phyloP scores from a whole-genome alignment of 1,140 invertebrate genomes.

The Asobara japonica region DNA sequence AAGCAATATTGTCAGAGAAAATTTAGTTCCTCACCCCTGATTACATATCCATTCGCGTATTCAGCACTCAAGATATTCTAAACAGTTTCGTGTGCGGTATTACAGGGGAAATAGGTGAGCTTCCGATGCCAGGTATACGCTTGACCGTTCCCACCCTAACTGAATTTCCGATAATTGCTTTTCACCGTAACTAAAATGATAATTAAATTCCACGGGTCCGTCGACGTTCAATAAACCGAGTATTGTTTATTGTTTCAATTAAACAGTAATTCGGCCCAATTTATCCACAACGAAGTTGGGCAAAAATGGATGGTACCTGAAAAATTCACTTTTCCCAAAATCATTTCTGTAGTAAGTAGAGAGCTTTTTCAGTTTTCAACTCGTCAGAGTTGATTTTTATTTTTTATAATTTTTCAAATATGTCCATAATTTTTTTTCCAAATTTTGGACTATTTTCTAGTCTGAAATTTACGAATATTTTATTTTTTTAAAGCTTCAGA shows the following conservation, averaged over 20 bases:
- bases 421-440: too few relatives aligned
- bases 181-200: conserved; percentile 60
- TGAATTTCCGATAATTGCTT: conserved; percentile 65
- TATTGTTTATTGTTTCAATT: background rate
- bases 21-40: background rate
- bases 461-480: too few relatives aligned
- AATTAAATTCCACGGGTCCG: conserved; percentile 57
- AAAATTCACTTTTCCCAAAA: too few relatives aligned
- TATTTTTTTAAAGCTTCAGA: too few relatives aligned
- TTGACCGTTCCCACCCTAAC: conserved; percentile 50
- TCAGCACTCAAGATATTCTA: conserved; percentile 25
- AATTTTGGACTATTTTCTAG: too few relatives aligned
- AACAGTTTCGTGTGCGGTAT: too few relatives aligned
- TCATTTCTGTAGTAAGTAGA: too few relatives aligned
- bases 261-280: background rate
- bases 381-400: too few relatives aligned
- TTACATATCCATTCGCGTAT: background rate
- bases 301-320: too few relatives aligned
- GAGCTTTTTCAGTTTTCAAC: too few relatives aligned
- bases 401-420: too few relatives aligned
- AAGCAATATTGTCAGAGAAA: too few relatives aligned
- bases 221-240: background rate
- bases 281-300: background rate
- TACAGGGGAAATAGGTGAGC: background rate
- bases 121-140: background rate